phyloP scores from a whole-genome alignment of 2,113 vertebrate species.

The Garra rufa region DNA sequence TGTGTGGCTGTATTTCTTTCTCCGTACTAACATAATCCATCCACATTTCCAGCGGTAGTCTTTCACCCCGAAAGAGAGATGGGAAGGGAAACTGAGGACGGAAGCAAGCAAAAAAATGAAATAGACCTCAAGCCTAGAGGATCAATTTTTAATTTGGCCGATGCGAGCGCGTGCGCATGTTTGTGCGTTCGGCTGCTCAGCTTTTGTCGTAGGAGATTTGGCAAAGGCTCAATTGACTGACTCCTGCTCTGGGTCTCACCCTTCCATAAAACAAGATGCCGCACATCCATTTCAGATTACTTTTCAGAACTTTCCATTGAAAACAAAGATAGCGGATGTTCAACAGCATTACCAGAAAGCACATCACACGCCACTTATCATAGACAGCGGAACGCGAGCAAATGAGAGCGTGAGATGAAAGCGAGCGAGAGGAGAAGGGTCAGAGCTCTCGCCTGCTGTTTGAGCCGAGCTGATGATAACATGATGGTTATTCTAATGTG shows the following conservation, averaged over 20 bases:
- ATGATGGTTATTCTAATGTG: slow-evolving; percentile 39
- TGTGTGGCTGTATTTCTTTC: background rate
- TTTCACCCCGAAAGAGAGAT: slow-evolving; percentile 31
- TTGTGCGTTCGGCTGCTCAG: slow-evolving; percentile 4
- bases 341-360: background rate
- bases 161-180: slow-evolving; percentile 39
- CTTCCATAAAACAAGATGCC: background rate
- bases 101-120: slow-evolving; percentile 39
- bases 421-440: slow-evolving; percentile 8
- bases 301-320: slow-evolving; percentile 21
- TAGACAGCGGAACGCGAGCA: background rate
- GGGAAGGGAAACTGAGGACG: slow-evolving; percentile 9
- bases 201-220: slow-evolving; percentile 33
- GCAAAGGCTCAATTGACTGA: slow-evolving; percentile 12
- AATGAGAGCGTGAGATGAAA: slow-evolving; percentile 15
- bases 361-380: background rate
- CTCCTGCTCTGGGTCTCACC: slow-evolving; percentile 27
- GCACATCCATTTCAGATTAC: slow-evolving; percentile 10
- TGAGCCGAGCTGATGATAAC: slow-evolving; percentile 28
- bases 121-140: slow-evolving; percentile 55
- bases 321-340: slow-evolving; percentile 15
- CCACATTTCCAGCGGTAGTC: slow-evolving; percentile 44
- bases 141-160: slow-evolving; percentile 67
- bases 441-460: slow-evolving; percentile 24
- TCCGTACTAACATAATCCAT: slow-evolving; percentile 40